Conservation (phyloP, 2,888 invertebrate species). For the Epiblema foenella region DNA sequence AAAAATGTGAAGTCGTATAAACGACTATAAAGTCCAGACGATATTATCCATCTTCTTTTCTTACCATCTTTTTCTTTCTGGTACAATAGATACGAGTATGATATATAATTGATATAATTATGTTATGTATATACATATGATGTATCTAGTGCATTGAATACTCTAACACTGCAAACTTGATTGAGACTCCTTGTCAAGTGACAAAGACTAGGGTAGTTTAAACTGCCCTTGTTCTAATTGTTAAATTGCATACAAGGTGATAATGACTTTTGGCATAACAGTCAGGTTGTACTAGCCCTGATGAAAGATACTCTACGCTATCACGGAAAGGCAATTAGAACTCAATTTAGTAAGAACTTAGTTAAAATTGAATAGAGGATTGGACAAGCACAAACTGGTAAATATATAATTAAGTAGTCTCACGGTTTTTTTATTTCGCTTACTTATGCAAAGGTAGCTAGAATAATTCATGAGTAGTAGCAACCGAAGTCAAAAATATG, state of each 20-base stretch:
- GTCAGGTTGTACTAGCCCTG: too few species aligned
- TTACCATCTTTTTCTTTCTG: background rate
- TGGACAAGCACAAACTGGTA: background rate
- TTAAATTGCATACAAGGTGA: background rate
- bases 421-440: background rate
- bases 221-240: background rate
- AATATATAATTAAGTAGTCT: background rate
- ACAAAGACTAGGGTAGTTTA: background rate
- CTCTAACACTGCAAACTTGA: background rate
- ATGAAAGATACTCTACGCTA: too few species aligned
- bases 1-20: background rate
- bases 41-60: background rate
- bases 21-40: background rate
- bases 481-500: slow-evolving; percentile 13
- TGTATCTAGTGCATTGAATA: background rate
- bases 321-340: too few species aligned
- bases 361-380: background rate
- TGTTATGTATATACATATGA: too few species aligned
- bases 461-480: slow-evolving; percentile 25
- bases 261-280: too few species aligned
- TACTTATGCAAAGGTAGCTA: slow-evolving; percentile 15
- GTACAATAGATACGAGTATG: too few species aligned
- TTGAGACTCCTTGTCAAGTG: background rate
- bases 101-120: too few species aligned
- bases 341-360: background rate